Percentiles rank a stretch among this genome's conserved stretches.
These are phyloP conservation scores for Trinorchestia longiramus DNA, from an alignment of 1,140 invertebrate genomes.

Conservation along the genomic window DNA sequence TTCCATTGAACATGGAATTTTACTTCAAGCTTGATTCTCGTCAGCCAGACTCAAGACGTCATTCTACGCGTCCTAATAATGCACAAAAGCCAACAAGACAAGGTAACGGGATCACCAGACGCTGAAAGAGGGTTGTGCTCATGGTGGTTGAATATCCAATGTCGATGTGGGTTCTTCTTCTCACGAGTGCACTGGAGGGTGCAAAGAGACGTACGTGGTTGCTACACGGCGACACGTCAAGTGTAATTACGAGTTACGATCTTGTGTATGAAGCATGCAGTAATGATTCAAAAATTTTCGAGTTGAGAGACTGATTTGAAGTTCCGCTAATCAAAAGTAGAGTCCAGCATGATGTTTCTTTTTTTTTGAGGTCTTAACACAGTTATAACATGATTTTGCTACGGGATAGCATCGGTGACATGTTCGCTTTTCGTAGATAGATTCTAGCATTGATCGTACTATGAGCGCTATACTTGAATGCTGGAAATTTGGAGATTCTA, in stretches of 20 bases:
- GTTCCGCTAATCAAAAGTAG: neutral
- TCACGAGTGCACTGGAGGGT: constrained; percentile 16
- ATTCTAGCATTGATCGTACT: neutral
- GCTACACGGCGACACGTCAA: neutral
- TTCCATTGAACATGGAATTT: neutral
- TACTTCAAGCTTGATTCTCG: neutral
- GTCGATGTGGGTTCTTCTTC: constrained; percentile 27
- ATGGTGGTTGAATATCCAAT: neutral
- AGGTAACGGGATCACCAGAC: constrained; percentile 28
- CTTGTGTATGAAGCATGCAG: neutral
- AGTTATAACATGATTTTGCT: neutral
- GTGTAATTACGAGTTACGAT: too few relatives aligned
- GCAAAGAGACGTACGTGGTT: neutral
- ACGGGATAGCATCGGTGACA: too few relatives aligned
- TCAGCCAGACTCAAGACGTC: neutral
- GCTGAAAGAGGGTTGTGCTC: neutral
- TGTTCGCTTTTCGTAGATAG: neutral
- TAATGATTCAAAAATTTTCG: neutral
- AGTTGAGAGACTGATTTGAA: neutral
- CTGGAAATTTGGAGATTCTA: neutral
- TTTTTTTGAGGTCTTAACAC: too few relatives aligned
- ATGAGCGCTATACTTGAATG: neutral
- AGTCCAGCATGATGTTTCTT: neutral
- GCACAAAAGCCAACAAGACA: neutral
- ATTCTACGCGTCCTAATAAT: neutral